Evolutionary conservation across 1,140 invertebrate genomes (phyloP), one percentile per base, ranked within the genome.

Genomic region (Neuroterus valhalla): DNA sequence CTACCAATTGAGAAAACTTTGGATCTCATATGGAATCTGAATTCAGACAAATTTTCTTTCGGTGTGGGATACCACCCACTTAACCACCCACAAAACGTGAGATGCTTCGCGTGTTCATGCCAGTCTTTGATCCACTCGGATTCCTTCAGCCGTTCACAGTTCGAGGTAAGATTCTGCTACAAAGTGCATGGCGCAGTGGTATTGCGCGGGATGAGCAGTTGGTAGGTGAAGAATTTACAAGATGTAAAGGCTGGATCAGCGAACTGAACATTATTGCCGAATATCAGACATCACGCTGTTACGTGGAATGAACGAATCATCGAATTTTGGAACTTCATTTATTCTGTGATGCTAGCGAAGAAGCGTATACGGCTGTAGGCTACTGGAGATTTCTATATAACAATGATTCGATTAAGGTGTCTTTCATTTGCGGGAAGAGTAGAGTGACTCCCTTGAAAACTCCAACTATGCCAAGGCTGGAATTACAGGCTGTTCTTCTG

Each of bases 71-170:
- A 26, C 2, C 2, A 2, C 2, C 2, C 4, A 4, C 2, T 26
- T 2, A 26, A 26, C 2, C 26, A 45, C 83, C 81, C 2, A 82
- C 84, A 2, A 88, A 89, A 68, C 31, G 84, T 26, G 69, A 81
- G 21, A 71, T 86, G 31, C 66, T 88, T 3, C 66, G 79, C 0
- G 66, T 85, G 1, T 78, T 86, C 0, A 80, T 86, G 79, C 73
- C 78, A 14, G 76, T 89, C 23, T 90, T 84, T 77, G 88, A 90
- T 71, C 84, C 86, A 4, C 75, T 87, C 11, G 88, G 88, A 15
- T 85, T 87, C 46, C 38, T 90, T 6, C 67, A 83, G 3, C 85
- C 88, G 8, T 84, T 87, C 43, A 81, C 74, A 14, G 83, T 89
- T 26, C 81, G 79, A 44, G 52, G 75, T 19, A 89, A 88, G 79